Conservation (phyloP, 2,797 vertebrate genomes). For the Craterocephalus amniculus region DNA sequence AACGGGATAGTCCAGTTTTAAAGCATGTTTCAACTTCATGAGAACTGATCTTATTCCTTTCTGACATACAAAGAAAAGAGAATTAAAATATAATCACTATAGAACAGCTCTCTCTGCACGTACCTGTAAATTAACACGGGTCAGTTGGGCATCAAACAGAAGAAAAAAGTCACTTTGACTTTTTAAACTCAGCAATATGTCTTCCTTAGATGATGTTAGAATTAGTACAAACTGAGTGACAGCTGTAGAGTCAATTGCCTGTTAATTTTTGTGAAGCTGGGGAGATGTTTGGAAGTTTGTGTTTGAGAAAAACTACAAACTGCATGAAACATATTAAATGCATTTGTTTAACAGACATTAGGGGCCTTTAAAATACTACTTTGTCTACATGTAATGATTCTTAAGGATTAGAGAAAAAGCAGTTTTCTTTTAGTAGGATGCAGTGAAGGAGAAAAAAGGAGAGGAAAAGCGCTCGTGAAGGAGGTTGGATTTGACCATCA, state of each 20-base stretch:
- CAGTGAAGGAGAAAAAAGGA: conserved; percentile 20
- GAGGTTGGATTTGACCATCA: conserved; percentile 71
- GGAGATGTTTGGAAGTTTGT: neutral
- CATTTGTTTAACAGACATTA: conserved; percentile 39
- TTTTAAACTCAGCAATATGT: neutral
- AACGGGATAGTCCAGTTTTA: conserved; percentile 27
- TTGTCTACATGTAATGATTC: conserved; percentile 31
- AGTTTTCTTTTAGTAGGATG: conserved; percentile 37
- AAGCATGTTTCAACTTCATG: neutral
- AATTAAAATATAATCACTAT: neutral
- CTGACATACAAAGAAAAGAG: neutral
- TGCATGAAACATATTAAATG: conserved; percentile 29
- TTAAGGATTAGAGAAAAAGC: conserved; percentile 42
- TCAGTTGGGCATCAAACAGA: no score
- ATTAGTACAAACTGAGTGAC: neutral
- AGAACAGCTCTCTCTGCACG: neutral
- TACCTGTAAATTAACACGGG: no score
- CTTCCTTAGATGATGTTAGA: neutral
- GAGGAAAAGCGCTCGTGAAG: conserved; percentile 34
- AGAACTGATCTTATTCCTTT: conserved; percentile 1
- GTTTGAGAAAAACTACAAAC: conserved; percentile 16
- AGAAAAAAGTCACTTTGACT: neutral
- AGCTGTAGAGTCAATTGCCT: neutral
- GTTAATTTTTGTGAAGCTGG: neutral
- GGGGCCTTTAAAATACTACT: no score